Percentiles rank a stretch among this genome's conserved stretches.
phyloP scores from a whole-genome alignment of 2,797 vertebrate genomes.

The Brachyalestes nurse region DNA sequence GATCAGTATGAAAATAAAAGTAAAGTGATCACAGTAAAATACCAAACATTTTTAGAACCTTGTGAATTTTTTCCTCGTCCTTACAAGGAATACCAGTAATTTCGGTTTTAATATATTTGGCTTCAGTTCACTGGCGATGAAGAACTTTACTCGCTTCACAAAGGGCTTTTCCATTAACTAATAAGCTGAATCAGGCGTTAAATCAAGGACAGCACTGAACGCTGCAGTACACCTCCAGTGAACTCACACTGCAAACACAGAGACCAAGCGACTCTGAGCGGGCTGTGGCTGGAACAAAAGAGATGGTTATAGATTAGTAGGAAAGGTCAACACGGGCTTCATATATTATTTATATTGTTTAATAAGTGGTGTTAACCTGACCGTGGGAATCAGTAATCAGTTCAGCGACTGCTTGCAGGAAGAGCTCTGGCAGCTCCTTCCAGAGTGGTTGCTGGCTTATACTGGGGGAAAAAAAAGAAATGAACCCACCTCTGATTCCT shows the following conservation, averaged over 20 bases:
- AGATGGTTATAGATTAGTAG: slow-evolving; percentile 19
- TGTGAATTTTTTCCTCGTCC: too few relatives aligned
- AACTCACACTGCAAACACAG: neutral
- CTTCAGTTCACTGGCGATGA: neutral
- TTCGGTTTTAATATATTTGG: neutral
- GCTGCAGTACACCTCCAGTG: neutral
- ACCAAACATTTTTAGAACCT: too few relatives aligned
- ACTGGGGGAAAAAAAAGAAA: slow-evolving; percentile 8
- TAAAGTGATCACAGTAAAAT: too few relatives aligned
- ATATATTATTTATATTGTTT: slow-evolving; percentile 1
- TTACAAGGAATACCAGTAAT: too few relatives aligned
- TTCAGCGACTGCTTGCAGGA: slow-evolving; percentile 18
- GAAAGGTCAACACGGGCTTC: neutral
- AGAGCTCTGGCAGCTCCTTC: slow-evolving; percentile 30
- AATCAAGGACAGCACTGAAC: neutral
- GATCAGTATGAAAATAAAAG: too few relatives aligned
- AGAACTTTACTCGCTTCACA: neutral
- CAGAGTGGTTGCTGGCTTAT: slow-evolving; percentile 9
- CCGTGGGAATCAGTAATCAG: slow-evolving; percentile 12
- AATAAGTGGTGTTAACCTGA: slow-evolving; percentile 3
- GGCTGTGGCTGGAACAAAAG: neutral
- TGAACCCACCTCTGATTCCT: slow-evolving; percentile 8
- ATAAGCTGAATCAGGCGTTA: neutral
- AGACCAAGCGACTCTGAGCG: neutral
- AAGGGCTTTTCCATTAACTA: neutral